These are phyloP conservation scores for Gallirallus australis DNA, from an alignment of 2,797 vertebrate species.

Conservation along the genomic window DNA sequence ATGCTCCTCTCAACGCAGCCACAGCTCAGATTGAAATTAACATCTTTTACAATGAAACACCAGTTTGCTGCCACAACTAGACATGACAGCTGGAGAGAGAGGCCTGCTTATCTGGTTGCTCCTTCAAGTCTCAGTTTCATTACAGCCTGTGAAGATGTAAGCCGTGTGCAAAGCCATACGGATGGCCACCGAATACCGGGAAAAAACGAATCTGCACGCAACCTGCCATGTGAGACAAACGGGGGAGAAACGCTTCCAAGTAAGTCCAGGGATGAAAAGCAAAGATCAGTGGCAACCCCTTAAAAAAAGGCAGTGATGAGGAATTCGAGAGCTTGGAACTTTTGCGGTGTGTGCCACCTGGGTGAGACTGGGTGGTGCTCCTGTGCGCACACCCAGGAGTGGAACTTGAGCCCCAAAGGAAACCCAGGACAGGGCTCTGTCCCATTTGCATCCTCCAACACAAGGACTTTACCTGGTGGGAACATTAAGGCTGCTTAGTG, in stretches of 20 bases:
- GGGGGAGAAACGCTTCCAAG: conserved; percentile 24
- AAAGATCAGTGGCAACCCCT: conserved; percentile 33
- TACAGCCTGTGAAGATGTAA: conserved; percentile 55
- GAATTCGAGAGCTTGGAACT: conserved; percentile 42
- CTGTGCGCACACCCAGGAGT: not conserved
- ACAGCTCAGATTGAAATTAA: conserved; percentile 79
- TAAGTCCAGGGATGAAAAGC: conserved; percentile 53
- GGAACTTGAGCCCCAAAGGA: not conserved
- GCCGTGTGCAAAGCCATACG: conserved; percentile 21
- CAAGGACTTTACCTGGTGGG: not conserved
- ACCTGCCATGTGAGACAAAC: conserved; percentile 23
- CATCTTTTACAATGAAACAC: conserved; percentile 81
- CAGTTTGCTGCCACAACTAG: conserved; percentile 77
- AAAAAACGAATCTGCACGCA: not conserved
- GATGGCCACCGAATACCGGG: conserved; percentile 24
- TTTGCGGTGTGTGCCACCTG: not conserved
- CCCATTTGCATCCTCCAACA: not conserved
- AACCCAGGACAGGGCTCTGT: not conserved
- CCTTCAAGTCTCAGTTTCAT: conserved; percentile 57
- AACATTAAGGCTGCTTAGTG: not conserved
- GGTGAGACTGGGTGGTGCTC: not conserved
- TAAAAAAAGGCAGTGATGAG: conserved; percentile 1
- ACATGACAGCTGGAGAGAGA: conserved; percentile 75
- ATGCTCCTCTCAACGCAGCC: conserved; percentile 68
- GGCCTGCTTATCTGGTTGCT: conserved; percentile 72